A percentile compares a stretch with the other conserved stretches of the same genome.
Evolutionary conservation across 53 echinoderm and acorn worm genomes (phyloP).

Genomic region (Holothuria scabra): DNA sequence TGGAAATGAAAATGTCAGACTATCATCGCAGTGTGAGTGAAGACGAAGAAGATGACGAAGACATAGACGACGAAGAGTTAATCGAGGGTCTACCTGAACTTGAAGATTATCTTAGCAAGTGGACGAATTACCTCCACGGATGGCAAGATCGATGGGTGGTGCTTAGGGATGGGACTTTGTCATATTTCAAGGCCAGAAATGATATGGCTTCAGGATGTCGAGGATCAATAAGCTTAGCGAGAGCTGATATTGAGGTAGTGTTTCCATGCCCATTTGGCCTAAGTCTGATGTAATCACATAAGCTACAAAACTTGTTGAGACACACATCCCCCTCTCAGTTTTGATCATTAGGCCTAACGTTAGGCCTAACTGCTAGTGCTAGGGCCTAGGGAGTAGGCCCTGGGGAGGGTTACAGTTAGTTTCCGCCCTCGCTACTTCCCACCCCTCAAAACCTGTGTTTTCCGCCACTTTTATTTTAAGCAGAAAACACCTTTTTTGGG

Average conservation of each 20-base stretch:
- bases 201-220: conserved; percentile 91
- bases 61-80: conserved; percentile 72
- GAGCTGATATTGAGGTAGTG: conserved; percentile 90
- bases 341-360: no score
- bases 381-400: no score
- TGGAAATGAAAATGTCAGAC: conserved; percentile 39
- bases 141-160: conserved; percentile 98
- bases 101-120: conserved; percentile 91
- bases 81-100: conserved; percentile 66
- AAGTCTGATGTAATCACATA: no score
- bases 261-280: no score
- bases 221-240: conserved; percentile 89
- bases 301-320: no score
- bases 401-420: no score
- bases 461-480: no score
- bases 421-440: no score
- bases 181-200: conserved; percentile 86
- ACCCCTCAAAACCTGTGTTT: no score
- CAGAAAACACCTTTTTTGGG: no score
- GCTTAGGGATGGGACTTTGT: conserved; percentile 84
- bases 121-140: conserved; percentile 97
- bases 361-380: no score
- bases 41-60: conserved; percentile 79
- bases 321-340: no score
- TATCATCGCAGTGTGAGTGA: conserved; percentile 56